Conservation (phyloP, 1,140 invertebrate genomes). For the Nasonia giraulti region DNA sequence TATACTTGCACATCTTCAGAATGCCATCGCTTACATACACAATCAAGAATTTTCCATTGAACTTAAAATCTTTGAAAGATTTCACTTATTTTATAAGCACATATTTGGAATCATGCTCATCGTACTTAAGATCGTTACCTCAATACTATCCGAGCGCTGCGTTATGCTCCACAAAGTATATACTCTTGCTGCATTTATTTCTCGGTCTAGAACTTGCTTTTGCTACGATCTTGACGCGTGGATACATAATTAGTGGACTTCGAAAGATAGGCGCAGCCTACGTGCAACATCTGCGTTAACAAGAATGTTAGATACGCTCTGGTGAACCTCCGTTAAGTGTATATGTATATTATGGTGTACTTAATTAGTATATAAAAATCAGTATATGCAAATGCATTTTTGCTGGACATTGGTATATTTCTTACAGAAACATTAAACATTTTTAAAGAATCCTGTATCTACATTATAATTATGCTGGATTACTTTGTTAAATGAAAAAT, state of each 20-base stretch:
- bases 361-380: too few relatives aligned
- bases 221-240: too few relatives aligned
- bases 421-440: too few relatives aligned
- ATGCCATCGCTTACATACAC: too few relatives aligned
- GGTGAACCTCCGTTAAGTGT: not conserved
- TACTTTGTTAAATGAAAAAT: too few relatives aligned
- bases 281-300: not conserved
- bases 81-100: slow-evolving; percentile 11
- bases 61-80: not conserved
- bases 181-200: slow-evolving; percentile 2
- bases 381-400: too few relatives aligned
- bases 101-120: not conserved
- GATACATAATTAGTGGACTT: not conserved
- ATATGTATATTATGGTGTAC: too few relatives aligned
- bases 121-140: not conserved
- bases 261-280: not conserved
- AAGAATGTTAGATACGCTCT: slow-evolving; percentile 3
- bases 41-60: too few relatives aligned
- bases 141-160: not conserved
- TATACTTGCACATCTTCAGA: too few relatives aligned
- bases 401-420: too few relatives aligned
- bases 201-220: not conserved
- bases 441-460: too few relatives aligned
- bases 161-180: slow-evolving; percentile 28
- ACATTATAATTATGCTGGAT: too few relatives aligned